These are phyloP conservation scores for Saccopteryx bilineata DNA, from an alignment of 2,113 vertebrate genomes.

Conservation along the genomic window DNA sequence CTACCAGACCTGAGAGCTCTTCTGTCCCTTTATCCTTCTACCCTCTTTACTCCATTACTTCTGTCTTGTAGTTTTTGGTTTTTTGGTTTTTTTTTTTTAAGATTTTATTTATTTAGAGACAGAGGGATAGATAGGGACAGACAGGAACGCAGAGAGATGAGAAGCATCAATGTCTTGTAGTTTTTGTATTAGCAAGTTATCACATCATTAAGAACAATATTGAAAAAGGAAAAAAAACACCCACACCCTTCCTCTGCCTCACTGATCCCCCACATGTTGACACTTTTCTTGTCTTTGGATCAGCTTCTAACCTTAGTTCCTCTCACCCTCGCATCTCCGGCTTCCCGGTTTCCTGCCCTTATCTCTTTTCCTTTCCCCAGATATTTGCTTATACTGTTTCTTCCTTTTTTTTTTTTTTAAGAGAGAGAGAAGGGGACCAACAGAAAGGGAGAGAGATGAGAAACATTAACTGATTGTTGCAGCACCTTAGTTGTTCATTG, in stretches of 20 bases:
- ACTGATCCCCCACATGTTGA: neutral
- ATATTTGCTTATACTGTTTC: neutral
- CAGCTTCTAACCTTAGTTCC: conserved; percentile 10
- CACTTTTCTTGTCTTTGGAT: conserved; percentile 37
- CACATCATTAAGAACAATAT: neutral
- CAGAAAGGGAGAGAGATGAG: no score
- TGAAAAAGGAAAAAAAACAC: conserved; percentile 3
- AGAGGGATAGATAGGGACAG: no score
- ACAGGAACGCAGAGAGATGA: no score
- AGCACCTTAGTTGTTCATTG: no score
- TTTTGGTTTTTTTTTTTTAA: no score
- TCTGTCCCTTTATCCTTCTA: neutral
- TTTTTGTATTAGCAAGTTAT: conserved; percentile 31
- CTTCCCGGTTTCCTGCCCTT: neutral
- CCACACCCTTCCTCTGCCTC: neutral
- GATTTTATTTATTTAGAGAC: no score
- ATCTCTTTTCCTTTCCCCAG: neutral
- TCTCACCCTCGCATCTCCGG: neutral
- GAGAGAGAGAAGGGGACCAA: no score
- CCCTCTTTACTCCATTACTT: neutral
- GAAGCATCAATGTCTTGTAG: neutral
- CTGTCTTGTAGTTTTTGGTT: neutral
- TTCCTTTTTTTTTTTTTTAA: neutral
- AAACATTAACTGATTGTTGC: no score
- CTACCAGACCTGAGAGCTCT: neutral